These are phyloP conservation scores for Cottus gobio DNA, from an alignment of 2,113 vertebrate species.

Conservation along the genomic window DNA sequence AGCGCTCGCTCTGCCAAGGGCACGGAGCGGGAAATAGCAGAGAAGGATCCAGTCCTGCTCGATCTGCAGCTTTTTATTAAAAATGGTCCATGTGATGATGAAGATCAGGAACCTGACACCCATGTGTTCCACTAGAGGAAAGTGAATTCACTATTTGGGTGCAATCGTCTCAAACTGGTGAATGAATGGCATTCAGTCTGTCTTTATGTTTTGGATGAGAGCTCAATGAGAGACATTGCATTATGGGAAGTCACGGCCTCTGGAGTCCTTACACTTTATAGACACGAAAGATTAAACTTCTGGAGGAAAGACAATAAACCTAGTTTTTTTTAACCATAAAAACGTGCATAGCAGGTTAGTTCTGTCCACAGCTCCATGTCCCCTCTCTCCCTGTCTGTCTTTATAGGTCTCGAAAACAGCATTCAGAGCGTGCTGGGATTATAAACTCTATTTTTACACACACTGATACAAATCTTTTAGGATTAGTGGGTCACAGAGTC, in stretches of 20 bases:
- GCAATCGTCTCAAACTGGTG: no score
- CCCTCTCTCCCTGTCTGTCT: neutral
- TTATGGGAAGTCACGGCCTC: neutral
- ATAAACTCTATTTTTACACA: neutral
- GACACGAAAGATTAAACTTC: neutral
- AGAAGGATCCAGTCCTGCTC: neutral
- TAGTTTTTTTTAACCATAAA: neutral
- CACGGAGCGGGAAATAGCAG: neutral
- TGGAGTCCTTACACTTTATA: neutral
- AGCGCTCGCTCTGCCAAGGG: slow-evolving; percentile 46
- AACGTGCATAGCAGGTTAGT: neutral
- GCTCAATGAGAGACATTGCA: neutral
- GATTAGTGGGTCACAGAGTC: neutral
- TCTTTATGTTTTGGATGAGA: neutral
- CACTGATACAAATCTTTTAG: neutral
- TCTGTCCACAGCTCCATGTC: neutral
- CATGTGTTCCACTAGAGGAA: no score
- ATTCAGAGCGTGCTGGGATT: neutral
- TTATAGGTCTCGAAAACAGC: neutral
- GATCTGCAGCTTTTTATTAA: neutral
- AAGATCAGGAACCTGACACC: no score
- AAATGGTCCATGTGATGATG: neutral
- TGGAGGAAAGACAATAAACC: neutral
- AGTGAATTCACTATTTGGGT: no score
- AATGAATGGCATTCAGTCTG: no score